Conservation (phyloP, 2,113 vertebrate genomes). For the Colistium nudipinnis region DNA sequence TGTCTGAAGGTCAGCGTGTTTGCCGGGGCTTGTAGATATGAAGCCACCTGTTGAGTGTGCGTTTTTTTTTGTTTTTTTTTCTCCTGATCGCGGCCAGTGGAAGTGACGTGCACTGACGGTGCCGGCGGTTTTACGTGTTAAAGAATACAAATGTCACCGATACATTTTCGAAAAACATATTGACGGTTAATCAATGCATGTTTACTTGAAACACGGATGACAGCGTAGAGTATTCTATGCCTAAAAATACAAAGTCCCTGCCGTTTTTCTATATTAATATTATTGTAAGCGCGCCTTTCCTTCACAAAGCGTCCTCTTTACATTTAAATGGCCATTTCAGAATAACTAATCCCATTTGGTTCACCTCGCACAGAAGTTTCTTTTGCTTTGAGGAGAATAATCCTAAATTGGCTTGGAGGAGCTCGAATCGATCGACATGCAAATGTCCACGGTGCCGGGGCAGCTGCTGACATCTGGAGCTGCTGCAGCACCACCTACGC, state of each 20-base stretch:
- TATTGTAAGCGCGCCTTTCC: too few species aligned
- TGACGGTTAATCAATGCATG: too few species aligned
- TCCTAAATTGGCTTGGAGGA: neutral
- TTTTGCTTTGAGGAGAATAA: neutral
- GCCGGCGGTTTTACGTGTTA: neutral
- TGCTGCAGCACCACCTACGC: neutral
- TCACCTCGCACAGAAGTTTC: neutral
- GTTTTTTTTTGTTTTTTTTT: too few species aligned
- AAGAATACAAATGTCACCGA: slow-evolving; percentile 31
- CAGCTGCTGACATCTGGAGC: neutral
- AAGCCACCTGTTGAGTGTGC: slow-evolving; percentile 39
- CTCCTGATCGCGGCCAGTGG: neutral
- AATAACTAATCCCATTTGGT: neutral
- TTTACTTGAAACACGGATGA: too few species aligned
- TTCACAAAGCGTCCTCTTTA: too few species aligned
- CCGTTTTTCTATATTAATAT: too few species aligned
- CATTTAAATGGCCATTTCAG: slow-evolving; percentile 19
- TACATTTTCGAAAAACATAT: too few species aligned
- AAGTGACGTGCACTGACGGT: slow-evolving; percentile 18
- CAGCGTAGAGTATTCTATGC: too few species aligned
- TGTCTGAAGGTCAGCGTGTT: slow-evolving; percentile 60
- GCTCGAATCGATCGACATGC: neutral
- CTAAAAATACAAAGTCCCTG: too few species aligned
- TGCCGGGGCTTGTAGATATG: slow-evolving; percentile 39
- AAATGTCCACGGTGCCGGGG: neutral